Conservation (phyloP, 2,797 vertebrate genomes). For the Ctenochaetus hawaiiensis region DNA sequence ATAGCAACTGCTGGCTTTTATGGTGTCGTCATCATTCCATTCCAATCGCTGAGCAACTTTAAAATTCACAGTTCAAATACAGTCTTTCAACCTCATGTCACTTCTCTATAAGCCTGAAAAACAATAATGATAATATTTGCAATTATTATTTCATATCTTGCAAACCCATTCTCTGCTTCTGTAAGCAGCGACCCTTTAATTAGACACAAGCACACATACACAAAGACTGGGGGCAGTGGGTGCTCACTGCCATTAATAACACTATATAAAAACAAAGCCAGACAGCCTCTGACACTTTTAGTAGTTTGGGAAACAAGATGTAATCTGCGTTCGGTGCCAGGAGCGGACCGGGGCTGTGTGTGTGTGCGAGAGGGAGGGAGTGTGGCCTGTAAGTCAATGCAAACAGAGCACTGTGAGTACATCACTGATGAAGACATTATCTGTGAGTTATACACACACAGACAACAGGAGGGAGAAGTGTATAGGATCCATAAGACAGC, state of each 20-base stretch:
- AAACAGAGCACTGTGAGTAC: conserved; percentile 78
- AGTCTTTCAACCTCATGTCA: conserved; percentile 64
- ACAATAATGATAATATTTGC: conserved; percentile 85
- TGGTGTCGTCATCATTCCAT: conserved; percentile 70
- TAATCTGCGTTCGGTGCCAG: conserved; percentile 85
- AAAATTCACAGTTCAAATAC: conserved; percentile 75
- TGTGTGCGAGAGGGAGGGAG: conserved; percentile 67
- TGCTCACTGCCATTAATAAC: conserved; percentile 86
- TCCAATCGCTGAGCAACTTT: conserved; percentile 72
- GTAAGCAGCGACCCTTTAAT: conserved; percentile 86
- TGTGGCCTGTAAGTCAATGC: conserved; percentile 81
- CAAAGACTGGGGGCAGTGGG: conserved; percentile 72
- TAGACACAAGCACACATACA: conserved; percentile 79
- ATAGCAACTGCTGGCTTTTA: conserved; percentile 49
- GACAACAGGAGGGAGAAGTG: conserved; percentile 68
- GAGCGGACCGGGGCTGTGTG: conserved; percentile 76
- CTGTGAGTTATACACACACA: conserved; percentile 78
- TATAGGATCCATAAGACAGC: conserved; percentile 64
- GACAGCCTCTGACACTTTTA: conserved; percentile 88
- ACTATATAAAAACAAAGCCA: conserved; percentile 87
- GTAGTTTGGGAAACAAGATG: conserved; percentile 88
- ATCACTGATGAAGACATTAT: conserved; percentile 82
- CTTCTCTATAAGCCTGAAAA: conserved; percentile 75
- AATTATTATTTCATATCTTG: conserved; percentile 86
- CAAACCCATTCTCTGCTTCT: conserved; percentile 84